phyloP scores from a whole-genome alignment of 2,888 invertebrate species.

The Orgyia antiqua region DNA sequence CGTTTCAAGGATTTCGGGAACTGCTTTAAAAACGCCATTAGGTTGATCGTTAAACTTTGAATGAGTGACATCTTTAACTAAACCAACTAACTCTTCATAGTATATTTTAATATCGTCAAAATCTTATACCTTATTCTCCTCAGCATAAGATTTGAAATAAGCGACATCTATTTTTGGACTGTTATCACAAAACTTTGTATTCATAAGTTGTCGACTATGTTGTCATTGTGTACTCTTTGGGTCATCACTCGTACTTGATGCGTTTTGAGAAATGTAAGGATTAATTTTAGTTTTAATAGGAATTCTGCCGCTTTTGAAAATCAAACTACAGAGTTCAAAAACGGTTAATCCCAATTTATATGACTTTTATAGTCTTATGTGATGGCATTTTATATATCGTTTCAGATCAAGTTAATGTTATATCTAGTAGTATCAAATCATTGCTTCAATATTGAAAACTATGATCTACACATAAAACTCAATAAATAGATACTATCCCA shows the following conservation, averaged over 20 bases:
- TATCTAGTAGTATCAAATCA: constrained; percentile 6
- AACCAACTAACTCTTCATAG: constrained; percentile 27
- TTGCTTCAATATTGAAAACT: too few relatives aligned
- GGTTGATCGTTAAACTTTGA: constrained; percentile 73
- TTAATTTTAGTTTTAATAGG: constrained; percentile 64
- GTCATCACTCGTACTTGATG: constrained; percentile 64
- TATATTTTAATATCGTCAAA: not conserved
- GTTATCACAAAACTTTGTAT: constrained; percentile 30
- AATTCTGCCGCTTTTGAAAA: constrained; percentile 47
- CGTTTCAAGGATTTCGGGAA: constrained; percentile 73
- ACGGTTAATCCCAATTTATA: constrained; percentile 38
- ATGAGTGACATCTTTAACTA: constrained; percentile 71
- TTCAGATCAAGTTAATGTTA: constrained; percentile 7
- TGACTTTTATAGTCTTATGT: constrained; percentile 35
- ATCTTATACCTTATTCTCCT: constrained; percentile 22
- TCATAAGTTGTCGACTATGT: constrained; percentile 60
- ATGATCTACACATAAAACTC: too few relatives aligned
- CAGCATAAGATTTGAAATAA: constrained; percentile 6
- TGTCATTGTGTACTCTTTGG: constrained; percentile 63
- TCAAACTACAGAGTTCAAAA: constrained; percentile 31
- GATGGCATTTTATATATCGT: constrained; percentile 26
- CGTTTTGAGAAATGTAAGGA: constrained; percentile 60
- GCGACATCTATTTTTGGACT: not conserved
- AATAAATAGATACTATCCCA: too few relatives aligned
- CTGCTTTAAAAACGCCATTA: constrained; percentile 73